A percentile compares a stretch with the other conserved stretches of the same genome.
phyloP scores from a whole-genome alignment of 2,888 invertebrate species.

The Napeogenes inachia region DNA sequence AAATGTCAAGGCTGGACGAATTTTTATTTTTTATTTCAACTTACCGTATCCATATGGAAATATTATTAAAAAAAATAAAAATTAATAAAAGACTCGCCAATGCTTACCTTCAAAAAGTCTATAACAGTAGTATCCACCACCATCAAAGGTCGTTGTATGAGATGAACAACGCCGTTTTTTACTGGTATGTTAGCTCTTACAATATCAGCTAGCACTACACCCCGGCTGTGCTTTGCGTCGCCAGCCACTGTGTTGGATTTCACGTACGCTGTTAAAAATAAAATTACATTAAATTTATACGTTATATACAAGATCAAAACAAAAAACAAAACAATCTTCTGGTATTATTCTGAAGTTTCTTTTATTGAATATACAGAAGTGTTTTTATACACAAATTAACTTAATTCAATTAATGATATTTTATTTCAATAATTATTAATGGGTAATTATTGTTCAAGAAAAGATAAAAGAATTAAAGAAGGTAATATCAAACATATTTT shows the following conservation, averaged over 20 bases:
- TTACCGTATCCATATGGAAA: conserved; percentile 1
- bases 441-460: too few relatives aligned
- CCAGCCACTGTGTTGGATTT: conserved; percentile 90
- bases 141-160: conserved; percentile 94
- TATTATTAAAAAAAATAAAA: not conserved
- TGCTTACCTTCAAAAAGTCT: conserved; percentile 87
- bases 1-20: too few relatives aligned
- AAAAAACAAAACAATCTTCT: too few relatives aligned
- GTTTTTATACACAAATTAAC: too few relatives aligned
- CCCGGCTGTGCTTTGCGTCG: conserved; percentile 86
- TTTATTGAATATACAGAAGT: too few relatives aligned
- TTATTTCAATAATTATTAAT: too few relatives aligned
- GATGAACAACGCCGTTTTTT: conserved; percentile 93
- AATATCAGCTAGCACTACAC: conserved; percentile 92
- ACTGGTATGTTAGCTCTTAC: conserved; percentile 94
- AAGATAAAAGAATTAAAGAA: too few relatives aligned
- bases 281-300: not conserved
- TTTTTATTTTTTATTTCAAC: not conserved
- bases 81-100: not conserved
- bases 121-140: conserved; percentile 92
- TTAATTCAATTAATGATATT: too few relatives aligned
- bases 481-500: too few relatives aligned
- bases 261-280: conserved; percentile 81
- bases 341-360: too few relatives aligned
- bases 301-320: too few relatives aligned